Percentiles rank a stretch among this genome's conserved stretches.
These are phyloP conservation scores for Synanthedon tipuliformis DNA, from an alignment of 2,888 invertebrate species.

Conservation along the genomic window DNA sequence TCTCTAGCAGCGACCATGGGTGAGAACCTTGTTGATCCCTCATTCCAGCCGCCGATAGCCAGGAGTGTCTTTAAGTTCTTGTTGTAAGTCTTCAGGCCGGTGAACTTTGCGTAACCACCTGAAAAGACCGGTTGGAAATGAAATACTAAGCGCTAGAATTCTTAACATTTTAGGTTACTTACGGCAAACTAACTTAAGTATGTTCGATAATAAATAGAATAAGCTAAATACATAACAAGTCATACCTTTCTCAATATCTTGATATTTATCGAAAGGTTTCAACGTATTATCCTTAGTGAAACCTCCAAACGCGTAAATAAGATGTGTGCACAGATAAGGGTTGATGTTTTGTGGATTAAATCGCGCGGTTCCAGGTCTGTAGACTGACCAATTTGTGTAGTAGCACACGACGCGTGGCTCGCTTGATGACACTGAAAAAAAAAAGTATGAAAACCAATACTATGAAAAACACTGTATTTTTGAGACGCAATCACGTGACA, in stretches of 20 bases:
- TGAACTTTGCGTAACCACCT: constrained; percentile 96
- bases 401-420: constrained; percentile 89
- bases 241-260: constrained; percentile 93
- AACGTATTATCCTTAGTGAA: constrained; percentile 91
- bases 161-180: neutral
- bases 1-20: constrained; percentile 86
- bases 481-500: no score
- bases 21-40: constrained; percentile 88
- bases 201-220: no score
- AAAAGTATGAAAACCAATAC: neutral
- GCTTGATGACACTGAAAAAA: constrained; percentile 32
- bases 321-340: constrained; percentile 93
- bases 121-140: neutral
- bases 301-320: constrained; percentile 93
- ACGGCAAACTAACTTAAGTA: neutral
- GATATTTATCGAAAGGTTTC: constrained; percentile 94
- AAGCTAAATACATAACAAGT: neutral
- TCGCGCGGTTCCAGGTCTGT: constrained; percentile 89
- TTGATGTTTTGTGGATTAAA: constrained; percentile 95
- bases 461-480: no score
- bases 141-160: no score
- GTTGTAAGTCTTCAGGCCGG: constrained; percentile 92
- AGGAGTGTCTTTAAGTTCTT: constrained; percentile 90
- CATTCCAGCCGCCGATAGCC: constrained; percentile 95
- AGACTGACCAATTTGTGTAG: constrained; percentile 95